These are phyloP conservation scores for Pocillopora damicornis DNA, from an alignment of 64 coral and sea anemone genomes.

Conservation along the genomic window DNA sequence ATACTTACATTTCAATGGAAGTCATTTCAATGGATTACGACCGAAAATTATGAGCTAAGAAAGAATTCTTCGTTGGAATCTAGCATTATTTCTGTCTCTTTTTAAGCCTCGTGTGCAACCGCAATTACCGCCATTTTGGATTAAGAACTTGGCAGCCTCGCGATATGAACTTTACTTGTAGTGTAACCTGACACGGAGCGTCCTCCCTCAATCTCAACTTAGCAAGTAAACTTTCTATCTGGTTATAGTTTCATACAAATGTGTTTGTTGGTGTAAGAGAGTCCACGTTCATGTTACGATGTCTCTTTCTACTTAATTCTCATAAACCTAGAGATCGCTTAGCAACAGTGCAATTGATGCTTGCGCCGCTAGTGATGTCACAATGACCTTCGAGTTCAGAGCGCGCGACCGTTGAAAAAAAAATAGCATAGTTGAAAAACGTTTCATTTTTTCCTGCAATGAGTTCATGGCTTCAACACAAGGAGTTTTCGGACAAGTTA, in stretches of 20 bases:
- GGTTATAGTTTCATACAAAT: too few species aligned
- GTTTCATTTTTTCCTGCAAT: background rate
- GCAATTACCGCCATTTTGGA: slow-evolving; percentile 33
- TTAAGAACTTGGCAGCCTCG: background rate
- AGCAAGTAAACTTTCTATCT: too few species aligned
- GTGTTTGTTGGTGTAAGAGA: too few species aligned
- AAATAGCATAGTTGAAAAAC: background rate
- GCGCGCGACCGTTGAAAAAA: background rate
- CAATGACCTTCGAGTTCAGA: background rate
- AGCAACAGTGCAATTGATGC: too few species aligned
- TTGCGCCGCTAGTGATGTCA: background rate
- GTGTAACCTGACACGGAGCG: background rate
- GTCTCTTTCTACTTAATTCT: too few species aligned
- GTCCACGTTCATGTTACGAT: too few species aligned
- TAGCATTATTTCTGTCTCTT: background rate
- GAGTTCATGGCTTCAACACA: background rate
- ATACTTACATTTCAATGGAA: slow-evolving; percentile 28
- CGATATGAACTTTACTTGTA: background rate
- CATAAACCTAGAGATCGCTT: too few species aligned
- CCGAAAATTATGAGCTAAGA: background rate
- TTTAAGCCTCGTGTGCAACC: background rate
- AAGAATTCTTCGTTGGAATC: background rate
- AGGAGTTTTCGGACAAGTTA: slow-evolving; percentile 2
- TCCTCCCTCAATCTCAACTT: background rate
- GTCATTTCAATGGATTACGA: background rate